Conservation (phyloP, 64 coral and sea anemone species). For the Montipora capricornis region DNA sequence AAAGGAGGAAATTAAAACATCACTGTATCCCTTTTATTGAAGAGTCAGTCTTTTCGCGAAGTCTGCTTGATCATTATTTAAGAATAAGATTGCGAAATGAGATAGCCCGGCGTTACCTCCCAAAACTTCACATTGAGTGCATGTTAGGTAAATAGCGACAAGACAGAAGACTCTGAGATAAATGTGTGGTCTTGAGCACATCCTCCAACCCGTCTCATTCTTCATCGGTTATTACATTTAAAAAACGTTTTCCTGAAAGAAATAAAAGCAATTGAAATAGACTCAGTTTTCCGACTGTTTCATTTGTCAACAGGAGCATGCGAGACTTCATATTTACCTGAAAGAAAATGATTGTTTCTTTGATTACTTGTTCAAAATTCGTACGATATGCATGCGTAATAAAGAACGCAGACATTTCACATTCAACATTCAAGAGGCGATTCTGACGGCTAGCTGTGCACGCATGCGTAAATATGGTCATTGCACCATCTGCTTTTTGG, state of each 20-base stretch:
- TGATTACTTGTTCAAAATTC: neutral
- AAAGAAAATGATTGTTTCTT: no score
- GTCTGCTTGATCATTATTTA: no score
- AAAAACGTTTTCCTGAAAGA: neutral
- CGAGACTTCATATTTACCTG: no score
- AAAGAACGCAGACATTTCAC: neutral
- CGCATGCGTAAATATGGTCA: neutral
- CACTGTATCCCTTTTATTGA: no score
- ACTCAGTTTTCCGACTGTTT: neutral
- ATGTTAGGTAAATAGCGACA: neutral
- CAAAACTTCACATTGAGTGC: neutral
- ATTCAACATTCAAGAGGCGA: neutral
- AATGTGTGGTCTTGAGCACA: slow-evolving; percentile 1
- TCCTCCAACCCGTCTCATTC: slow-evolving; percentile 43
- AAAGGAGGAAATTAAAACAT: no score
- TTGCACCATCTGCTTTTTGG: neutral
- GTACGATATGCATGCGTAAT: neutral
- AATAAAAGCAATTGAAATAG: neutral
- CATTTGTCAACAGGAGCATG: neutral
- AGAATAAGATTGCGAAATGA: no score
- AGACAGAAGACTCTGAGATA: neutral
- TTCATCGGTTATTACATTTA: slow-evolving; percentile 5
- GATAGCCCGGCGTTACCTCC: neutral
- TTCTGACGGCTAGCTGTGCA: neutral
- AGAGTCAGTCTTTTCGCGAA: no score